Base-by-base conservation (phyloP, 2,797 vertebrate species). In the Phalloptychus januarius region DNA sequence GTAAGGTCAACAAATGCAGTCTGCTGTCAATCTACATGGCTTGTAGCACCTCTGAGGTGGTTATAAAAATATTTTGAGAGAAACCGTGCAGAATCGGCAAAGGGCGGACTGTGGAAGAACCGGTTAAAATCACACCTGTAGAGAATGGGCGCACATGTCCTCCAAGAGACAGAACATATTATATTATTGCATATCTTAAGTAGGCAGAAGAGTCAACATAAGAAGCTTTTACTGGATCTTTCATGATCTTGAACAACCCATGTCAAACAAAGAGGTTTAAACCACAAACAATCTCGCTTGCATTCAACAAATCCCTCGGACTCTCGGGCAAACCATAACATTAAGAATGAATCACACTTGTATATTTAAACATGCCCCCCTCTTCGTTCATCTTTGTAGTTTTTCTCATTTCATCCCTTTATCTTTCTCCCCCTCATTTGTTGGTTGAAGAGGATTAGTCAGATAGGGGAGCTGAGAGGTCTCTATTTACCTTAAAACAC, bases 401-500 rank as follows among this genome's bases (percentile, higher is more conserved):
- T 71, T 80, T 75, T 36, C 45, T 46, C 36, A 78, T 90, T 92
- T 92, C 86, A 85, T 89, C 81, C 86, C 67, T 88, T 86, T 86
- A 84, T 89, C 61, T 48, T 65, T 77, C 67, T 77, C 61, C 25
- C 40, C 63, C 61, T 70, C 46, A 28, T 72, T 58, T 92, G 86
- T 92, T 88, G 89, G 90, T 93, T 92, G 92, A 81, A 90, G 86
- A 87, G 89, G 88, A 93, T 93, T 93, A 87, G 76, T 63, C 48
- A 82, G 90, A 93, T 91, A 90, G 82, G 82, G 87, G 84, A 85
- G 78, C 84, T 87, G 79, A 86, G 80, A 86, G 85, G 82, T 76
- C 75, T 87, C 40, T 93, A 92, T 95, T 94, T 92, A 94, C 91
- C 89, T 89, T 94, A 92, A 93, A 94, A 85, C 72, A 67, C 76